Conservation (phyloP, 1,140 invertebrate genomes). For the Episyrphus balteatus region DNA sequence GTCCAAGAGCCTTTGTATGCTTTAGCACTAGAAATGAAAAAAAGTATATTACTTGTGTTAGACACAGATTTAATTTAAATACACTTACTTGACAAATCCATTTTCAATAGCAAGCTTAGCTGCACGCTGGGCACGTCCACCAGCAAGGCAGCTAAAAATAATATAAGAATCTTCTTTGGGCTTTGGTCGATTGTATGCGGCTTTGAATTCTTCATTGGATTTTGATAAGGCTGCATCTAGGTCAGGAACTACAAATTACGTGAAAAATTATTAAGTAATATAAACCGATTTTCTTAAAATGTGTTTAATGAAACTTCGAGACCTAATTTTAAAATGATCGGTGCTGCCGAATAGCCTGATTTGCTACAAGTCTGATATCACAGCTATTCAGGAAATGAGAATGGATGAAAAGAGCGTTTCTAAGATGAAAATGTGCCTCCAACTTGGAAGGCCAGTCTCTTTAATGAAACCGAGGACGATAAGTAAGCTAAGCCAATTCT, state of each 20-base stretch:
- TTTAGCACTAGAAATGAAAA: conserved; percentile 60
- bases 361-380: too few relatives aligned
- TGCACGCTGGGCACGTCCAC: conserved; percentile 41
- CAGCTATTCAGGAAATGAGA: too few relatives aligned
- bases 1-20: conserved; percentile 83
- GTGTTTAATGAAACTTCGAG: neutral
- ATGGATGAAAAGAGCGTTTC: too few relatives aligned
- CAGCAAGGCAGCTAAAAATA: conserved; percentile 45
- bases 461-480: too few relatives aligned
- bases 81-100: conserved; percentile 41
- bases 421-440: too few relatives aligned
- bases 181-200: conserved; percentile 38
- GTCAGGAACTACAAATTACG: conserved; percentile 40
- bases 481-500: too few relatives aligned
- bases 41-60: conserved; percentile 2
- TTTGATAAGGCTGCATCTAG: conserved; percentile 38
- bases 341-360: neutral
- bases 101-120: conserved; percentile 38
- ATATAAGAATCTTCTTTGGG: conserved; percentile 38
- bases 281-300: too few relatives aligned
- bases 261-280: conserved; percentile 15
- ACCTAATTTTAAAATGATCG: neutral
- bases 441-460: too few relatives aligned
- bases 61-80: conserved; percentile 9
- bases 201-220: conserved; percentile 39